These are phyloP conservation scores for Cryptus armator DNA, from an alignment of 2,888 invertebrate genomes.

Conservation along the genomic window DNA sequence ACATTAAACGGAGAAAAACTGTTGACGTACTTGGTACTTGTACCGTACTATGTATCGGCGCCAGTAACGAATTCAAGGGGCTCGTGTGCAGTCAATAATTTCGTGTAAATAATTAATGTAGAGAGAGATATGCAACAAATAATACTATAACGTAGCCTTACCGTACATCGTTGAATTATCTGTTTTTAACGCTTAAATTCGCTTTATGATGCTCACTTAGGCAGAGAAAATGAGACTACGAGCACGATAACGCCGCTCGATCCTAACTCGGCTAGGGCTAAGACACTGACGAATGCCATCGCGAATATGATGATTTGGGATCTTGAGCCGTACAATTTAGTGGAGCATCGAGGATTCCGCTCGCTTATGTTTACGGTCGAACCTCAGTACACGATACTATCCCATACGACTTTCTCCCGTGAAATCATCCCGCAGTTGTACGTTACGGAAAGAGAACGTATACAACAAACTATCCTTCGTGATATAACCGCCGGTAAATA, in stretches of 20 bases:
- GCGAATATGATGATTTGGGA: slow-evolving; percentile 45
- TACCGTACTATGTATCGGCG: too few relatives aligned
- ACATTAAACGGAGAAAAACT: too few relatives aligned
- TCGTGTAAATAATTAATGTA: too few relatives aligned
- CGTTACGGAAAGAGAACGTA: slow-evolving; percentile 8
- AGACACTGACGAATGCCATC: slow-evolving; percentile 27
- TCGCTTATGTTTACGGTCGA: slow-evolving; percentile 30
- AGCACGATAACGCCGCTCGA: slow-evolving; percentile 1
- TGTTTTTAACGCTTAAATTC: too few relatives aligned
- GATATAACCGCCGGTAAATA: slow-evolving; percentile 48
- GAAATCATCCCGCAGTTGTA: slow-evolving; percentile 42
- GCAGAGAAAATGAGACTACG: too few relatives aligned
- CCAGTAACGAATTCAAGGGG: too few relatives aligned
- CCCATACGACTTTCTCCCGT: slow-evolving; percentile 47
- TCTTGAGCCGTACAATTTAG: slow-evolving; percentile 43
- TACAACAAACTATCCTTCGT: slow-evolving; percentile 24
- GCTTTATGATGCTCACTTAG: too few relatives aligned
- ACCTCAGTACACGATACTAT: slow-evolving; percentile 31
- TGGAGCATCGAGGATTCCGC: slow-evolving; percentile 32
- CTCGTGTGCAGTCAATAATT: too few relatives aligned
- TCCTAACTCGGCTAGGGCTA: slow-evolving; percentile 17
- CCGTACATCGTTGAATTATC: too few relatives aligned
- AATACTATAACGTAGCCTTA: too few relatives aligned
- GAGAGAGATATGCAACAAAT: too few relatives aligned
- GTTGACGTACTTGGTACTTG: too few relatives aligned